phyloP scores from a whole-genome alignment of 37 sponge, comb jelly and placozoan genomes.

The Hexactinellida sp. region DNA sequence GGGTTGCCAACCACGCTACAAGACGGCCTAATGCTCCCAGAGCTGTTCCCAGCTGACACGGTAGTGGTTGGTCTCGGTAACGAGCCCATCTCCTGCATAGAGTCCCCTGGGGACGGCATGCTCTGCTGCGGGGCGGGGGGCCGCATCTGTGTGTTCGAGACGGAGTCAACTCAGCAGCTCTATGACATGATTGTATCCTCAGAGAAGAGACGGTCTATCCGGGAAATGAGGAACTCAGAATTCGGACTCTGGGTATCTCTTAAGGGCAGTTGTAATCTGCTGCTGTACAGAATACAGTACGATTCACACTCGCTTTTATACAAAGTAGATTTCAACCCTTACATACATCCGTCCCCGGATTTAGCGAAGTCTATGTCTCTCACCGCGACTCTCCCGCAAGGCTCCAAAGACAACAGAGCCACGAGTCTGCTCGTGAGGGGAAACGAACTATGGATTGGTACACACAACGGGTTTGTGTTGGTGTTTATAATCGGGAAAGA shows the following conservation, averaged over 20 bases:
- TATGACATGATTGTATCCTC: slow-evolving; percentile 3
- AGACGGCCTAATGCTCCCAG: not conserved
- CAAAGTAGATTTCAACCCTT: not conserved
- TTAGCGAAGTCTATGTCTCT: not conserved
- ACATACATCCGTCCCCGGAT: not conserved
- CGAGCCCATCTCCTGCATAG: not conserved
- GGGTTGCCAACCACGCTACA: not conserved
- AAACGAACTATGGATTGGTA: not conserved
- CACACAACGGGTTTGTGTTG: not conserved
- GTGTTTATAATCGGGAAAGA: not conserved
- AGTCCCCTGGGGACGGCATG: not conserved
- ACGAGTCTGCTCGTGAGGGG: not conserved
- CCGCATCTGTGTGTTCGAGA: not conserved
- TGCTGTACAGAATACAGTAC: not conserved
- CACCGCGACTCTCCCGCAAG: not conserved
- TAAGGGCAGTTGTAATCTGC: not conserved
- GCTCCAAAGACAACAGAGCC: not conserved
- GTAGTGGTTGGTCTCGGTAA: not conserved
- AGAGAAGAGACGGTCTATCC: not conserved
- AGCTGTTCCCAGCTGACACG: slow-evolving; percentile 11
- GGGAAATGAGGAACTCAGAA: not conserved
- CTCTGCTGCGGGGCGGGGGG: not conserved
- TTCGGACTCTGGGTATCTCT: not conserved
- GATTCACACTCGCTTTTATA: not conserved
- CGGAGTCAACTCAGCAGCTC: not conserved